Evolutionary conservation across 2,888 invertebrate genomes (phyloP), one percentile per base, ranked within the genome.

Genomic region (Brenthis hecate): DNA sequence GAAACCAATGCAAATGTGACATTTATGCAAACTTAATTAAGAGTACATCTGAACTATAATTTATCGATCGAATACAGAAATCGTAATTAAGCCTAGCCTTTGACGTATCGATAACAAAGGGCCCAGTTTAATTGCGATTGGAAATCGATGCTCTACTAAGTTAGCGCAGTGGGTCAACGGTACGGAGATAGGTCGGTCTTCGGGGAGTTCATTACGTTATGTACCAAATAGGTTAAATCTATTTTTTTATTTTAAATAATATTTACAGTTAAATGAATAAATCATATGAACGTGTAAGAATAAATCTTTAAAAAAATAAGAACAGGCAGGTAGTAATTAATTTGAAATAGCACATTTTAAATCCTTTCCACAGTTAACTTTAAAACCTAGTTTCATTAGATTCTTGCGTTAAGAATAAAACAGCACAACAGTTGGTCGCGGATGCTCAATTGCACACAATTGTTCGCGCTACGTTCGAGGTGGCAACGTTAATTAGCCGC

Each of bases 401-500:
- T 60, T 43, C 36, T 43, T 50, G 58, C 23, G 58, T 66, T 60
- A n/a, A 43, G 56, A 56, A 47, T 56, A 69, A 65, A 65, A 61
- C 62, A 69, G 65, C 53, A 56, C 68, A 62, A 51, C 66, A 67
- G 66, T 36, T 67, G 66, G 69, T 71, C 74, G 60, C 60, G 74
- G 72, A 67, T 73, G 73, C 65, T 73, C 66, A 71, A 73, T 74
- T 75, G 76, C 80, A 85, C 80, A 85, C 84, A 84, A 86, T 84
- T 82, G 85, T 85, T 83, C 80, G 80, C 84, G 81, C 80, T 79
- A 82, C 81, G 80, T 78, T 74, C 74, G 81, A 89, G 86, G 89
- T 90, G 89, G 88, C 83, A 85, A 79, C 78, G 81, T 83, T 91
- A 92, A 92, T 91, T 92, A 88, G 91, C 79, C 81, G 77, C 81